Evolutionary conservation across 2,113 vertebrate genomes (phyloP), one percentile per base, ranked within the genome.

Genomic region (Nesogale talazaci): DNA sequence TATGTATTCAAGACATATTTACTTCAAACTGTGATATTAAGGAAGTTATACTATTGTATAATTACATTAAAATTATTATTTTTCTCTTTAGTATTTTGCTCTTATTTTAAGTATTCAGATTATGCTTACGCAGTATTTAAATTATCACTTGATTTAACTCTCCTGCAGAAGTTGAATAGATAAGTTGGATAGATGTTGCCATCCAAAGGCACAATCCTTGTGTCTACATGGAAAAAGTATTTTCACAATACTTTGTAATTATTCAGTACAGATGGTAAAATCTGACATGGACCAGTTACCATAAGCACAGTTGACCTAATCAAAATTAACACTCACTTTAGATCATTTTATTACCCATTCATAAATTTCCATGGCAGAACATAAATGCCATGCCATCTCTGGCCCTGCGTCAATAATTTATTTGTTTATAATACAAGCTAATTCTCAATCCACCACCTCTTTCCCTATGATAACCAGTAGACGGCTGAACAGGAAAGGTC

Each of bases 361-460:
- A 88, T 7, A 95, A 94, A 96, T 83, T 90, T 84, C 19, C 11
- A 94, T 86, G 17, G 70, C 34, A 69, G 17, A 90, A 77, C 23
- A 83, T 38, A 89, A 90, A 12, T 86, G 89, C 89, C 79, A 89
- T 89, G 17, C 15, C 85, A 87, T 4, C 3, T 86, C 67, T 42
- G 87, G 36, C 94, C 78, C 83, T 94, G n/a, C 57, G 79, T 94
- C 89, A 93, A 27, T 95, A 97, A 96, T 93, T 96, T 79, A 97
- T 95, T 96, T 98, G 80, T 90, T 97, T 97, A 90, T 91, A 77
- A 83, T 65, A 93, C 63, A 95, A 97, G 94, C 61, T 94, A 95
- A 97, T 97, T 98, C 94, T 97, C 92, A 89, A 88, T 82, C 96
- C 89, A 96, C 91, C 95, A 79, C 81, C 79, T 94, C 83, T 97